Conservation (phyloP, 2,888 invertebrate species). For the Phortica magna region DNA sequence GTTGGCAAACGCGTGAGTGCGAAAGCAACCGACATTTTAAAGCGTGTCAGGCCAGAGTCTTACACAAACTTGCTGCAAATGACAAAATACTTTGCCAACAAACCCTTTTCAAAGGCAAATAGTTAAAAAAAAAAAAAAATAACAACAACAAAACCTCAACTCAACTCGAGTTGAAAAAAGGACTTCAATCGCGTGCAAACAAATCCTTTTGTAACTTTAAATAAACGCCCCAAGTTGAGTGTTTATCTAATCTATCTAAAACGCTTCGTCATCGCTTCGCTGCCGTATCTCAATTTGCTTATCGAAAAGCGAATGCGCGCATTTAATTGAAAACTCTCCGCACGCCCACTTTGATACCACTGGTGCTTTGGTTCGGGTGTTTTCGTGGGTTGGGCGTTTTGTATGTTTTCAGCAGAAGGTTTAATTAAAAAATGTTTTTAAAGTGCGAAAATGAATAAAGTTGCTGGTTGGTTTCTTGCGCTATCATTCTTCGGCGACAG, state of each 20-base stretch:
- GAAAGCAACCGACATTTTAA: background rate
- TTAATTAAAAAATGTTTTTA: slow-evolving; percentile 33
- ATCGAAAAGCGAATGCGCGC: slow-evolving; percentile 32
- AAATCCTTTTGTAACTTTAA: slow-evolving; percentile 29
- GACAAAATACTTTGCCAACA: background rate
- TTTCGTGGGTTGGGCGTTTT: background rate
- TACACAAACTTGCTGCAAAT: background rate
- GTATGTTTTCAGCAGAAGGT: slow-evolving; percentile 15
- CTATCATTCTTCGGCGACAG: slow-evolving; percentile 20
- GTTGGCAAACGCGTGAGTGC: background rate
- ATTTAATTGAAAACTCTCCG: slow-evolving; percentile 67
- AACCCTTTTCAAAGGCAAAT: background rate
- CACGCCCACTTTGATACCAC: slow-evolving; percentile 47
- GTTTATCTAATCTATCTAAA: slow-evolving; percentile 5
- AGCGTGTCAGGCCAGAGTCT: background rate
- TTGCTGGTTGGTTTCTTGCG: slow-evolving; percentile 15
- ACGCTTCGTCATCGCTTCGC: background rate
- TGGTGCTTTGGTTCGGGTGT: background rate
- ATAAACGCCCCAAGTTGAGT: slow-evolving; percentile 19
- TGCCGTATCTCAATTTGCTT: slow-evolving; percentile 28
- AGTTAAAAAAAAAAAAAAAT: background rate
- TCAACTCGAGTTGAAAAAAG: too few relatives aligned
- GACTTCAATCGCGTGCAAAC: background rate
- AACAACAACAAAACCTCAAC: background rate
- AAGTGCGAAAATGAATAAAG: slow-evolving; percentile 34